Base-by-base conservation (phyloP, 2,113 vertebrate genomes). In the Choloepus hoffmanni region DNA sequence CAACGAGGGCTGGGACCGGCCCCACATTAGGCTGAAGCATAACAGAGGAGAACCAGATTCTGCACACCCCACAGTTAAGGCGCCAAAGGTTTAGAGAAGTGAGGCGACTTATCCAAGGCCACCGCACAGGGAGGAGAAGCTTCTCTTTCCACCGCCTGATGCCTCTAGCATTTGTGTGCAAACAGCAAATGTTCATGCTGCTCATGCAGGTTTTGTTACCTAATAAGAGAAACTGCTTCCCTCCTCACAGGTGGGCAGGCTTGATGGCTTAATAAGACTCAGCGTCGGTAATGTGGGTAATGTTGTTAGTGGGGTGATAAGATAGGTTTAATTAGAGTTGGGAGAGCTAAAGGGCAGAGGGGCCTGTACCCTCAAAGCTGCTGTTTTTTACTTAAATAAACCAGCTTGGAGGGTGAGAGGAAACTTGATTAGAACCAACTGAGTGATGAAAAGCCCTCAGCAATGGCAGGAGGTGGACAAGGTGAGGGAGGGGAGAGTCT, bases 371-470 rank as follows among this genome's bases (percentile, higher is more conserved):
- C 85, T 14, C 60, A 89, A 77, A 76, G 53, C 79, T 4, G n/a
- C 74, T 5, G 7, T 11, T 74, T 84, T 95, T 90, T 96, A 68
- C 92, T 95, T 79, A 77, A 88, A 79, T 60, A 92, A 88, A 89
- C 91, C 43, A 95, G 96, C 96, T 89, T 72, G 23, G 90, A 63
- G 79, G 65, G 84, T 89, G 92, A 84, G 70, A 86, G 50, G 82
- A 97, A 97, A 97, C 96, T 95, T 88, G 65, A 45, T 89, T 85
- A 90, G 84, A 94, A 94, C 60, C 96, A 96, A 90, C 90, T 84
- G 96, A 85, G 89, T 72, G 94, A 95, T 96, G 81, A 83, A 90
- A 93, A 72, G 70, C 60, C 84, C 88, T 92, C 90, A 95, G 94
- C 65, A 86, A 67, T 94, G 86, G 90, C 68, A 89, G 92, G 96